Percentiles rank a stretch among this genome's conserved stretches.
These are phyloP conservation scores for Sebastiscus tertius DNA, from an alignment of 2,797 vertebrate species.

Conservation along the genomic window DNA sequence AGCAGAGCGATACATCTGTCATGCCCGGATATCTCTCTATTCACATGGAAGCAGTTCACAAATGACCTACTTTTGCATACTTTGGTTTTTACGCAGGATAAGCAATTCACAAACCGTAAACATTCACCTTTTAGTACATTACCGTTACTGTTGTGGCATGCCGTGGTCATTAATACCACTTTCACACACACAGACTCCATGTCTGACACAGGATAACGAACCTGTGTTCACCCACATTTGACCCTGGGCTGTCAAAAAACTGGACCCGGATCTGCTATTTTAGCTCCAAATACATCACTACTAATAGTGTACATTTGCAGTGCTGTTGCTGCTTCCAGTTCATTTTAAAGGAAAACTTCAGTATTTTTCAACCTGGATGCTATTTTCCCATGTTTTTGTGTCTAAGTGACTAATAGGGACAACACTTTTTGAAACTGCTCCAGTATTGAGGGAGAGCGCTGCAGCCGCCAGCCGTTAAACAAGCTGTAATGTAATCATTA, in stretches of 20 bases:
- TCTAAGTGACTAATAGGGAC: too few relatives aligned
- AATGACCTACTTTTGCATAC: slow-evolving; percentile 47
- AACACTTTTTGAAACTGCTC: too few relatives aligned
- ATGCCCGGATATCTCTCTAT: slow-evolving; percentile 49
- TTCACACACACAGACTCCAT: background rate
- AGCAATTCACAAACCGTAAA: slow-evolving; percentile 23
- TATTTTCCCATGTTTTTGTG: too few relatives aligned
- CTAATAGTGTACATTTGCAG: background rate
- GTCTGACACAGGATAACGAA: background rate
- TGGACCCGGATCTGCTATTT: slow-evolving; percentile 8
- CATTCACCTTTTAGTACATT: slow-evolving; percentile 5
- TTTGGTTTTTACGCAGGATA: slow-evolving; percentile 3
- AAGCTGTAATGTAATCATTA: too few relatives aligned
- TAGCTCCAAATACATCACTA: background rate
- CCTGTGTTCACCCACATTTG: background rate
- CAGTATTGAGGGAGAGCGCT: too few relatives aligned
- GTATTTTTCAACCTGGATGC: too few relatives aligned
- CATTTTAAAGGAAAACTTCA: background rate
- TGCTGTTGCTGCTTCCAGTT: background rate
- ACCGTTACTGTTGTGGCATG: background rate
- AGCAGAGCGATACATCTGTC: slow-evolving; percentile 54
- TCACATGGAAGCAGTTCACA: slow-evolving; percentile 38
- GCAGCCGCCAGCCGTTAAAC: too few relatives aligned
- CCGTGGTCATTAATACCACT: slow-evolving; percentile 5
- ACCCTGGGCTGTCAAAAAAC: slow-evolving; percentile 13